Conservation (phyloP, 2,113 vertebrate genomes). For the Gavialis gangeticus region DNA sequence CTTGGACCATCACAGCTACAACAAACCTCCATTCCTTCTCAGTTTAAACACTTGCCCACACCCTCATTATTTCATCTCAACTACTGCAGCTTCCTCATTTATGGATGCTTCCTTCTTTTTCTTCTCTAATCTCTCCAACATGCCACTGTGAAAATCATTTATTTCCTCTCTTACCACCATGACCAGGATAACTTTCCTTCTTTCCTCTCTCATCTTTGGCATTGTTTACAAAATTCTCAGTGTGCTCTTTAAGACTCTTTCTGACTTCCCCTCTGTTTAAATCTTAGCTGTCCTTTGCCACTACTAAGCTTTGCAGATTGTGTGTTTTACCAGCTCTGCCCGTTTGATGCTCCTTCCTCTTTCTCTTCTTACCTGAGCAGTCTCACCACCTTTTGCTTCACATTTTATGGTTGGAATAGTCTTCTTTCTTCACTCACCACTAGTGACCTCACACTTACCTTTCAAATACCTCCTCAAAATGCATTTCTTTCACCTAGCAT, state of each 20-base stretch:
- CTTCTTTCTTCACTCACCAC: not conserved
- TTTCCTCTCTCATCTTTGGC: not conserved
- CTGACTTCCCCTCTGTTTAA: not conserved
- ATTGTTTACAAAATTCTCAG: not conserved
- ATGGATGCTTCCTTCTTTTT: not conserved
- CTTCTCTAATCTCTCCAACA: not conserved
- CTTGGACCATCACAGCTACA: too few relatives aligned
- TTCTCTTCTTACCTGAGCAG: not conserved
- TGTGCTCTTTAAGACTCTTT: not conserved
- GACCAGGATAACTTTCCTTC: not conserved
- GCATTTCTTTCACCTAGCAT: not conserved
- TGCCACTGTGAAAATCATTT: not conserved
- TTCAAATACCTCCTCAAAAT: not conserved
- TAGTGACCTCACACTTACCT: not conserved
- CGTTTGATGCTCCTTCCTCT: not conserved
- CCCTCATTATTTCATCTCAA: not conserved
- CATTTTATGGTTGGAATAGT: not conserved
- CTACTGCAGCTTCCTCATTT: not conserved
- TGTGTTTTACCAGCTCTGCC: not conserved
- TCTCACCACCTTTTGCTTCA: not conserved
- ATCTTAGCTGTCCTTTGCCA: not conserved
- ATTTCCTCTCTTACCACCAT: not conserved
- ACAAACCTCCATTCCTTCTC: not conserved
- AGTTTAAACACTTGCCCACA: not conserved
- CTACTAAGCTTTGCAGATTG: not conserved